phyloP scores from a whole-genome alignment of 2,888 invertebrate genomes.

The Meloe dianella region DNA sequence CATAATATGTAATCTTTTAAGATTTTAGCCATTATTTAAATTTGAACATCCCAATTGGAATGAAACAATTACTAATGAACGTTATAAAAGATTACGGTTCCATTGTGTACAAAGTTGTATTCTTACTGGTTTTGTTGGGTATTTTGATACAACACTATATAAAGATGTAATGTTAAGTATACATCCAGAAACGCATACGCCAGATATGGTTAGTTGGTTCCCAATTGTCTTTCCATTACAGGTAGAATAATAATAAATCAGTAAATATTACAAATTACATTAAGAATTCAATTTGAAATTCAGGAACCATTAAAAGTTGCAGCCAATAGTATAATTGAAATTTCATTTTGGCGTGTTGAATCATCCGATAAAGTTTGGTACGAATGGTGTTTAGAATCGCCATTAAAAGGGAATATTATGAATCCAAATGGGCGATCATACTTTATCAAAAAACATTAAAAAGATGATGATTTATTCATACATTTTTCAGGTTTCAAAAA shows the following conservation, averaged over 20 bases:
- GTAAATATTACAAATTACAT: constrained; percentile 8
- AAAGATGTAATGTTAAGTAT: constrained; percentile 87
- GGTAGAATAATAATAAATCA: constrained; percentile 61
- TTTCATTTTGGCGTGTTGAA: constrained; percentile 87
- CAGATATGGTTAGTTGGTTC: constrained; percentile 98
- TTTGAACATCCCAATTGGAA: constrained; percentile 90
- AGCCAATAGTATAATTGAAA: constrained; percentile 72
- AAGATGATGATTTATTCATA: not conserved
- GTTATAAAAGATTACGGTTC: constrained; percentile 75
- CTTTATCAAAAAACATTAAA: constrained; percentile 62
- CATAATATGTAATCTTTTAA: constrained; percentile 9
- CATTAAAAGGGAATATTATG: constrained; percentile 66
- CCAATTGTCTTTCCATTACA: constrained; percentile 92
- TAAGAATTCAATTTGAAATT: constrained; percentile 24
- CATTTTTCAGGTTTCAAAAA: not conserved
- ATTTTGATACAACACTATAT: constrained; percentile 89
- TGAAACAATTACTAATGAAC: constrained; percentile 71
- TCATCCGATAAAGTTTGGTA: constrained; percentile 90
- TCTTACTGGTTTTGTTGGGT: constrained; percentile 94
- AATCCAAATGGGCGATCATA: constrained; percentile 78
- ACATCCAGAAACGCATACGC: constrained; percentile 85
- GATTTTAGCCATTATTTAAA: constrained; percentile 74
- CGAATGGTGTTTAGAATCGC: constrained; percentile 83
- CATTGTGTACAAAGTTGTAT: constrained; percentile 75
- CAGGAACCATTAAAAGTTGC: constrained; percentile 78